phyloP scores from a whole-genome alignment of 2,113 vertebrate species.

The Alectura lathami region DNA sequence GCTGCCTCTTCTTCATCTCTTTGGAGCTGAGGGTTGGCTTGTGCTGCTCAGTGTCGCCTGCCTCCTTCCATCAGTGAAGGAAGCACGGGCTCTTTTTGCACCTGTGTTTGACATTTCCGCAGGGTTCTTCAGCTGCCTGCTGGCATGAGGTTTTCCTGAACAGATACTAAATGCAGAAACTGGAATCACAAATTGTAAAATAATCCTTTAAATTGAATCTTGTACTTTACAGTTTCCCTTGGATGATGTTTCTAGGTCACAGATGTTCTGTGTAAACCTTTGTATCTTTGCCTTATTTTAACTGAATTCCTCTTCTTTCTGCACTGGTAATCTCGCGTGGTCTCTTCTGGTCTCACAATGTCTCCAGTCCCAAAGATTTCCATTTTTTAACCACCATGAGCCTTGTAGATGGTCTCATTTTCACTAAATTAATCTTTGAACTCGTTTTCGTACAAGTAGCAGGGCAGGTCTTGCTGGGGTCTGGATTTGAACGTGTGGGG shows the following conservation, averaged over 20 bases:
- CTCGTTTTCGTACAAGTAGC: background rate
- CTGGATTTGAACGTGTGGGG: background rate
- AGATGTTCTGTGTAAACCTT: background rate
- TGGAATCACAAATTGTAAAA: background rate
- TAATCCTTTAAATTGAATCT: background rate
- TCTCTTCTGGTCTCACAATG: fast-evolving
- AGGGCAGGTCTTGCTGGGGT: background rate
- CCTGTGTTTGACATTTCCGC: background rate
- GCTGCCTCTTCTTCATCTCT: background rate
- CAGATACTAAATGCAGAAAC: background rate
- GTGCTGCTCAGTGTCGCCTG: background rate
- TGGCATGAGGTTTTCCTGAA: background rate
- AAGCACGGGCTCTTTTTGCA: background rate
- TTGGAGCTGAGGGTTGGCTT: background rate
- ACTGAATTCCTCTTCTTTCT: background rate
- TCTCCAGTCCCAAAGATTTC: background rate
- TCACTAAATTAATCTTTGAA: background rate
- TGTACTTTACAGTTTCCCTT: background rate
- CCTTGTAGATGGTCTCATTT: background rate
- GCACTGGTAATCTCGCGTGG: background rate
- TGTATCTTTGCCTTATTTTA: background rate
- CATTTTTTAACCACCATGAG: background rate
- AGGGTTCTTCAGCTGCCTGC: background rate
- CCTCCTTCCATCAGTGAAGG: background rate
- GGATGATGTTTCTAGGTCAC: background rate